Conservation (phyloP, 1,140 invertebrate genomes). For the Protaetia brevitarsis region DNA sequence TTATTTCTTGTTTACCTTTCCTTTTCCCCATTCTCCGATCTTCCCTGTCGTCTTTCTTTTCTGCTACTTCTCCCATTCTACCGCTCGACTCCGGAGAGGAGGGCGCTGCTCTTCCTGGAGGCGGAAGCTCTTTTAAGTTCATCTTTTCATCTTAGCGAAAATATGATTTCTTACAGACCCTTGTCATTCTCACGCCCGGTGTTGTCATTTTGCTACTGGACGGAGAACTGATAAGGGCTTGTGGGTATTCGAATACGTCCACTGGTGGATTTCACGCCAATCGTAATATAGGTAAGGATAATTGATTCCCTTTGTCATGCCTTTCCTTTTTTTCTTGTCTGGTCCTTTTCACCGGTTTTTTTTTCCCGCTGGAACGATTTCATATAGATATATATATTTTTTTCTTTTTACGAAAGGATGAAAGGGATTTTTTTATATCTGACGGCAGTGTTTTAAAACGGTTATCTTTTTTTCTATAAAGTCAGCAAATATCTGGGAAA, state of each 20-base stretch:
- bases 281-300: neutral
- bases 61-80: neutral
- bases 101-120: too few relatives aligned
- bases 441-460: too few relatives aligned
- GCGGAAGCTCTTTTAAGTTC: constrained; percentile 7
- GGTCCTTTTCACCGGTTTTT: too few relatives aligned
- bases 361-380: too few relatives aligned
- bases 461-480: too few relatives aligned
- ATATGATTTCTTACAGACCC: constrained; percentile 52
- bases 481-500: too few relatives aligned
- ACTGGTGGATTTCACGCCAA: constrained; percentile 12
- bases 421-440: too few relatives aligned
- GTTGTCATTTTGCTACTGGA: constrained; percentile 65
- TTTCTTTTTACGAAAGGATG: too few relatives aligned
- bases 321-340: neutral
- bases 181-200: constrained; percentile 73
- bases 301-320: neutral
- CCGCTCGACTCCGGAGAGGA: neutral
- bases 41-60: neutral
- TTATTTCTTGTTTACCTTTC: constrained; percentile 7
- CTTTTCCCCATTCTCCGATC: neutral
- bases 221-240: constrained; percentile 76
- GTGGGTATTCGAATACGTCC: constrained; percentile 47
- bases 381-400: too few relatives aligned
- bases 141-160: constrained; percentile 15